These are phyloP conservation scores for Pseudomyrmex pallidus DNA, from an alignment of 1,140 invertebrate genomes.

Conservation along the genomic window DNA sequence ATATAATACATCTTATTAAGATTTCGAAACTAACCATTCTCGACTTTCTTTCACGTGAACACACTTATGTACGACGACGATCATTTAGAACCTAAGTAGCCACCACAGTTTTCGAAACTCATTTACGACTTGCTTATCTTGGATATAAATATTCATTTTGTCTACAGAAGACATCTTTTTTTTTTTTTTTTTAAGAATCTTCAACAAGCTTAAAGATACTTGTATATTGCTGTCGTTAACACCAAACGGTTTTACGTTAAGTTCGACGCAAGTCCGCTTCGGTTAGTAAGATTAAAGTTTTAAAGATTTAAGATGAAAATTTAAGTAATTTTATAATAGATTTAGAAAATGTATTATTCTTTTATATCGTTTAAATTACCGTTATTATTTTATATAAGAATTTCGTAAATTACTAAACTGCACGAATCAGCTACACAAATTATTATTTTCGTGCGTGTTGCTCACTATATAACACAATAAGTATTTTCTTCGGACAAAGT, in stretches of 20 bases:
- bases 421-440: too few species aligned
- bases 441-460: too few species aligned
- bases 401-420: too few species aligned
- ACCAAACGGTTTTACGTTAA: constrained; percentile 3
- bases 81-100: not conserved
- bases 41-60: not conserved
- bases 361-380: too few species aligned
- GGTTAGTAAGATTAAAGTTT: too few species aligned
- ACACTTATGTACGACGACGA: not conserved
- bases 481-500: too few species aligned
- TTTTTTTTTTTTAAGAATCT: constrained; percentile 20
- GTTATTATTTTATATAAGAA: too few species aligned
- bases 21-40: not conserved
- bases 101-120: constrained; percentile 16
- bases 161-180: constrained; percentile 49
- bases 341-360: too few species aligned
- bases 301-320: too few species aligned
- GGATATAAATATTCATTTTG: constrained; percentile 63
- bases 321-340: too few species aligned
- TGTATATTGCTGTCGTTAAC: constrained; percentile 18
- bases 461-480: too few species aligned
- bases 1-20: not conserved
- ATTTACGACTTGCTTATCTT: constrained; percentile 1
- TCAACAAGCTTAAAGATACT: constrained; percentile 52
- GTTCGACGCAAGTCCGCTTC: too few species aligned